Evolutionary conservation across 2,113 vertebrate genomes (phyloP), one percentile per base, ranked within the genome.

Genomic region (Odontophorus gujanensis): DNA sequence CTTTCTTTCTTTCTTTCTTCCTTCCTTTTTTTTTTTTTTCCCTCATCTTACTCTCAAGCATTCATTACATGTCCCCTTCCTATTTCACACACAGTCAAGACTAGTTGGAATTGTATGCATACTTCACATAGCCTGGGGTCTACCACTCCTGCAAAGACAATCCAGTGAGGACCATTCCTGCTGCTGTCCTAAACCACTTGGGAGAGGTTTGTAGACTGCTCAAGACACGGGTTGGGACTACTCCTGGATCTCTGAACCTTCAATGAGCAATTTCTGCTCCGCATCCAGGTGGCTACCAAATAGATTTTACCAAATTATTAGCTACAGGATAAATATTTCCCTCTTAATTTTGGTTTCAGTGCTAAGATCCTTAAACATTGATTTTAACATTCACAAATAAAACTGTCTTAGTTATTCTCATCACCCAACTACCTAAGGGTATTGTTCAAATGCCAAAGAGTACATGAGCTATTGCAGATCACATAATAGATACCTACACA

Each of bases 401-500:
- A 96, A 85, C 87, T 91, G 67, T 90, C 85, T 86, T 73, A 75
- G 9, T 6, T 81, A 59, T 72, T 90, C 73, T 77, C 77, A 93
- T 90, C 82, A 79, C 61, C 82, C 76, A 65, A 11, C 65, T 68
- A 63, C 92, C 87, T 84, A 90, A 95, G 73, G 3, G 21, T 38
- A 89, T 95, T 95, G 78, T 92, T 96, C 82, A 74, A 80, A 91
- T 73, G 84, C 84, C 92, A 92, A 78, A 72, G 92, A 87, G 47
- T 45, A 55, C 4, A 12, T 28, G 85, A 96, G 85, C 87, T 94
- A 87, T 67, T 93, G 92, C 76, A 84, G 90, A 94, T 92, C 91
- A 69, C 88, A 93, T 84, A 96, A 96, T 96, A 96, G 92, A 81
- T 95, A 91, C 73, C 85, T 90, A 91, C 89, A 94, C 81, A 30